Evolutionary conservation across 2,113 vertebrate genomes (phyloP), one percentile per base, ranked within the genome.

Genomic region (Typhlomys cinereus): DNA sequence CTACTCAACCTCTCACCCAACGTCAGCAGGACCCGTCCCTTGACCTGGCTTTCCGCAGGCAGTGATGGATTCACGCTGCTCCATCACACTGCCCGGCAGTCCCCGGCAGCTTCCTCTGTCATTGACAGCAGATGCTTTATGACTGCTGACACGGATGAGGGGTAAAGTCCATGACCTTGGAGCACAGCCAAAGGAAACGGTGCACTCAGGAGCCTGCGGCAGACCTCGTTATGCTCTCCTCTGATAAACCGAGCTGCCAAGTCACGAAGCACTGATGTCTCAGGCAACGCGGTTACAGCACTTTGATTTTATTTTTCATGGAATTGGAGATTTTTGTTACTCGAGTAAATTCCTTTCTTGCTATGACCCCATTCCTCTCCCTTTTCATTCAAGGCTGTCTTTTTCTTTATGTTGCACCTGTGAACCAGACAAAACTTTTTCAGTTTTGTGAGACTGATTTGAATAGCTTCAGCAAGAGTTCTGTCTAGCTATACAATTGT

Each of bases 281-380:
- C 52, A 34, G 80, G 80, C 93, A 95, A 94, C 87, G 25, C 29
- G 50, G 2, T 92, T 57, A 66, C 48, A 50, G n/a, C 34, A 71
- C 69, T 93, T 94, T 94, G 81, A 91, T 96, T 92, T 92, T 46
- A 50, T 94, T 94, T 81, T 88, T 41, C 54, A 89, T 67, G 11
- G 15, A 73, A 44, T 78, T 62, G 36, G 66, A 91, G 79, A 85
- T 44, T 92, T 94, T 87, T 75, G 17, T 92, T 87, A 91, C 57
- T 66, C 5, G 1, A 54, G 34, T 44, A 62, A 76, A 84, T 3
- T 80, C 25, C 31, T 93, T 92, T 94, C 83, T 90, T 95, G 62
- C 69, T 91, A 54, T 95, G 90, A 89, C 91, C 76, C 94, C 67
- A 34, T 92, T 78, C 85, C 48, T 48, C 39, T 29, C 14, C 14